Evolutionary conservation across 2,113 vertebrate species (phyloP), one percentile per base, ranked within the genome.

Genomic region (Albula glossodonta): DNA sequence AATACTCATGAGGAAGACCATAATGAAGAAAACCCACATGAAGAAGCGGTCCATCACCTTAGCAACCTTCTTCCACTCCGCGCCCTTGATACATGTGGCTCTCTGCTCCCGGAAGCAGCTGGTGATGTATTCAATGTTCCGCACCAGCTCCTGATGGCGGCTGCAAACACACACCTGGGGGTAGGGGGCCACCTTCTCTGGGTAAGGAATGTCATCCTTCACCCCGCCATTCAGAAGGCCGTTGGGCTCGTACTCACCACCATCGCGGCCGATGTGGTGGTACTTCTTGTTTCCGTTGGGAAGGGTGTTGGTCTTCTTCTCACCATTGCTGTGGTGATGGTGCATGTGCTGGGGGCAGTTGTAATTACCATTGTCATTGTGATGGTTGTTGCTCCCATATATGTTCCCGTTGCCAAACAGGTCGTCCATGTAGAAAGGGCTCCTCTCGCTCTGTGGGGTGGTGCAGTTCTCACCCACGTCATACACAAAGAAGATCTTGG

Each of bases 31-130:
- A 89, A 99, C 94, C 98, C 98, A 99, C 98, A 99, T 99, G 92
- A 99, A 99, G 93, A 99, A 99, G 1, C 98, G 93, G 89, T 99
- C 98, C 96, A 99, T 99, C 93, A 99, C 98, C 94, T 98, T 99
- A 53, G 98, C 98, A 0, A 99, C 96, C 89, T 99, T 99, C 91
- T 99, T 99, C 98, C 98, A 99, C 74, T 99, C 97, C 0, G 96
- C 96, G 13, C 95, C 97, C 93, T 98, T 99, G 88, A 95, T 95
- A 3, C 93, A 90, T 56, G 96, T 97, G 15, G 96, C 96, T 92
- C 92, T 97, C 90, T 99, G 97, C 90, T 98, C 97, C 41, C 95
- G 92, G 88, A 98, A 96, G 89, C 97, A 99, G 93, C 96, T 97
- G 88, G 98, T 95, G 1, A 99, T 99, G 89, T 97, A 99, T 78